Evolutionary conservation across 2,888 invertebrate species (phyloP), one percentile per base, ranked within the genome.

Genomic region (Thelaira solivaga): DNA sequence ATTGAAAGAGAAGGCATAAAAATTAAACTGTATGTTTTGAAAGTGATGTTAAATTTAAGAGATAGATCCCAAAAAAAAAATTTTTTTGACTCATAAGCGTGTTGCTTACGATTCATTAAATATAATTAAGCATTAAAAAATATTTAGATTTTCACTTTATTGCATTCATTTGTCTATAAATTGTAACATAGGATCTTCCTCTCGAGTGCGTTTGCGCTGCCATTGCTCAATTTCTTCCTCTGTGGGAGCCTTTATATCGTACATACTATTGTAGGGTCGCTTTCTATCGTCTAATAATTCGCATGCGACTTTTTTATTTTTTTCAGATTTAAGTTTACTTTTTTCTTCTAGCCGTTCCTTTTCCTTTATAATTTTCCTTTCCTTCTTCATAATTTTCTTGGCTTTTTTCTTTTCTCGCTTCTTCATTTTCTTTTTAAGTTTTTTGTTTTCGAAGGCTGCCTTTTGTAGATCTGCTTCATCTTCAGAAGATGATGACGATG

Each of bases 181-280:
- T 80, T 95, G 93, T 65, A 93, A 92, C 98, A 99, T 98, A 0
- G 99, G 99, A 90, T 99, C 99, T 81, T 97, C 96, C 0, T 93
- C 94, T 43, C 96, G 90, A 64, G 92, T 90, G 64, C 95, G 91
- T 88, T 96, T 98, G 90, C 96, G 93, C 86, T 94, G 93, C 90
- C 95, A 98, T 0, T 97, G 97, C 88, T 99, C 98, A 86, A 98
- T 92, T 88, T 99, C 97, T 80, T 96, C 96, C 75, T 96, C 95
- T 0, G 96, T 95, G 0, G 97, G 97, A 76, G 93, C 94, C 83
- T 94, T 94, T 0, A 93, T 93, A 83, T 94, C 93, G 79, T 92
- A 93, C 94, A 95, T 95, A 84, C 96, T 97, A 89, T 99, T 98
- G 89, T 97, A 99, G 0, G 96, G 94, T 2, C 98, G 91, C 84